Evolutionary conservation across 2,888 invertebrate genomes (phyloP).

Genomic region (Scrobipalpa atriplicella): DNA sequence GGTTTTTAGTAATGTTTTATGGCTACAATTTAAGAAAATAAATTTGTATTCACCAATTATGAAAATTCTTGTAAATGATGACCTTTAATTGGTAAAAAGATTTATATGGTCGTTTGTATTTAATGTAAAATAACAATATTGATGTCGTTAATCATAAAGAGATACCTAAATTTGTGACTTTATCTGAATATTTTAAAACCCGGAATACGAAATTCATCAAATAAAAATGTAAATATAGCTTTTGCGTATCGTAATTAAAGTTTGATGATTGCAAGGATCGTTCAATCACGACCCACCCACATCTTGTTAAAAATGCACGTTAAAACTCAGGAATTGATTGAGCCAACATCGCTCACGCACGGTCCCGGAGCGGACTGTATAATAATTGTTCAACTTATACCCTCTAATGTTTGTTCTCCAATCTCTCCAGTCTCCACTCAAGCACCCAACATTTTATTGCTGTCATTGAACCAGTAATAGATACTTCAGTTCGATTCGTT

Average conservation of each 20-base stretch:
- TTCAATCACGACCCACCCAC: conserved; percentile 30
- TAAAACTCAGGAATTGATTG: conserved; percentile 28
- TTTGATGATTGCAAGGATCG: too few relatives aligned
- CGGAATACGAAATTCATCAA: not conserved
- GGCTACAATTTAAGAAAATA: not conserved
- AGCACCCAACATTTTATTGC: conserved; percentile 34
- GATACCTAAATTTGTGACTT: too few relatives aligned
- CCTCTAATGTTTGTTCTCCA: conserved; percentile 31
- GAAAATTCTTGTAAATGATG: not conserved
- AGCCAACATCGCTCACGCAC: conserved; percentile 33
- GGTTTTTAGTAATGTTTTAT: conserved; percentile 17
- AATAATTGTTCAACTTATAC: conserved; percentile 28
- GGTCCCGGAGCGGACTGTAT: too few relatives aligned
- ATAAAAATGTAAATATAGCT: too few relatives aligned
- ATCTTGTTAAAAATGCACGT: conserved; percentile 23
- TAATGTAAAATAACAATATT: too few relatives aligned
- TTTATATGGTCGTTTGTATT: too few relatives aligned
- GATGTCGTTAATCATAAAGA: too few relatives aligned
- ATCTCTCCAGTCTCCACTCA: conserved; percentile 24
- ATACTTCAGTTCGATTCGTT: conserved; percentile 18
- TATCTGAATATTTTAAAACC: too few relatives aligned
- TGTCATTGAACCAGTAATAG: conserved; percentile 30
- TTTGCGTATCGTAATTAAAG: too few relatives aligned
- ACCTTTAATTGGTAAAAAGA: not conserved
- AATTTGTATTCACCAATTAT: not conserved